Percentiles rank a stretch among this genome's conserved stretches.
Evolutionary conservation across 2,797 vertebrate species (phyloP).

Genomic region (Lemur catta): DNA sequence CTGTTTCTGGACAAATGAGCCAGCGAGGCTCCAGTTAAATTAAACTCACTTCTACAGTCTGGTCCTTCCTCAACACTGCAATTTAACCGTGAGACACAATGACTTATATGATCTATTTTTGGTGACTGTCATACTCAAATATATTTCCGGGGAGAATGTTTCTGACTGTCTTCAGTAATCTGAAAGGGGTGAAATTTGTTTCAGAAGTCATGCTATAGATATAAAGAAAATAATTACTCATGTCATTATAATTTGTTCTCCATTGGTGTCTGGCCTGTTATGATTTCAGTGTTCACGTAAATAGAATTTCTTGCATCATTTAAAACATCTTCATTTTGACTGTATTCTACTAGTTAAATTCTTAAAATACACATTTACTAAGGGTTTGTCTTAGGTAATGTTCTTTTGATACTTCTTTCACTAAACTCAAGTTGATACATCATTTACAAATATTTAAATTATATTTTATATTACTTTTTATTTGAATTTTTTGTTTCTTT

Average conservation of each 20-base stretch:
- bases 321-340: background rate
- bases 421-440: background rate
- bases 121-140: background rate
- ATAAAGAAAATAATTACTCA: background rate
- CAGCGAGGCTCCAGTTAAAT: slow-evolving; percentile 43
- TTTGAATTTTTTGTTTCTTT: background rate
- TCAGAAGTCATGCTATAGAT: background rate
- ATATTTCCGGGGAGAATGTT: background rate
- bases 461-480: background rate
- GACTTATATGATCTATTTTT: background rate
- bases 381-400: background rate
- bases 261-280: background rate
- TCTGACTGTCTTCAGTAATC: slow-evolving; percentile 14
- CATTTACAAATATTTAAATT: background rate
- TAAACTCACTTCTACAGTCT: slow-evolving; percentile 43
- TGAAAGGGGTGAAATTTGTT: background rate
- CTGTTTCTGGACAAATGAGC: slow-evolving; percentile 35
- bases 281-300: background rate
- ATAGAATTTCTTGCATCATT: background rate
- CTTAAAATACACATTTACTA: background rate
- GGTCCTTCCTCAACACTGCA: slow-evolving; percentile 12
- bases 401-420: background rate
- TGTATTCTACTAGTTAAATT: background rate
- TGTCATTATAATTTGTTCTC: background rate
- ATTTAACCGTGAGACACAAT: background rate